These are phyloP conservation scores for Neopelma chrysocephalum DNA, from an alignment of 2,797 vertebrate species.

Conservation along the genomic window DNA sequence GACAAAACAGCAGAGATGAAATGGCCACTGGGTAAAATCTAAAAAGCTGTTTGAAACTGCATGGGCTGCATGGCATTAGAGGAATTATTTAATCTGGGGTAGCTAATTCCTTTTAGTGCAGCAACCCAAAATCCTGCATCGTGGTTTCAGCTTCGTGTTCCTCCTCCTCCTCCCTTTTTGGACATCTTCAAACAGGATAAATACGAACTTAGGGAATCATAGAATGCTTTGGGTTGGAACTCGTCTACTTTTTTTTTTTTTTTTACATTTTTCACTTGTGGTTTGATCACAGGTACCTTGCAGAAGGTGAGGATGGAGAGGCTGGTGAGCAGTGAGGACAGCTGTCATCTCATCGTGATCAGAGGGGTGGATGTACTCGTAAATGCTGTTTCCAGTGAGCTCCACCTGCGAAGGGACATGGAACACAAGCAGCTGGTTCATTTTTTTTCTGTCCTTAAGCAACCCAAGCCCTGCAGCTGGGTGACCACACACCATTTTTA, in stretches of 20 bases:
- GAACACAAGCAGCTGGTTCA: neutral
- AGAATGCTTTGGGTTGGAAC: neutral
- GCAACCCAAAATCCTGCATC: neutral
- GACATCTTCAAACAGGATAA: neutral
- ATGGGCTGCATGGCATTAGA: neutral
- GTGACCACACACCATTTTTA: neutral
- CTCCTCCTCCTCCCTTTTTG: neutral
- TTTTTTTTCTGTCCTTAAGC: neutral
- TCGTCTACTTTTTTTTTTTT: neutral
- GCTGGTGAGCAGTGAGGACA: conserved; percentile 86
- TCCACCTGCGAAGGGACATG: conserved; percentile 83
- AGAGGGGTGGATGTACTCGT: conserved; percentile 94
- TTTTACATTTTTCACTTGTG: neutral
- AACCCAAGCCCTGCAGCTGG: neutral
- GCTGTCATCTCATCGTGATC: conserved; percentile 96
- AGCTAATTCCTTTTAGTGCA: neutral
- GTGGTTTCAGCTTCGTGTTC: neutral
- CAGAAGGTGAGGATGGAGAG: conserved; percentile 85
- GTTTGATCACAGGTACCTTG: conserved; percentile 78
- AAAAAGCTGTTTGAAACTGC: neutral
- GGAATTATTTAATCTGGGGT: neutral
- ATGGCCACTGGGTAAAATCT: neutral
- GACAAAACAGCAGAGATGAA: neutral
- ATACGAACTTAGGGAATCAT: accelerated
- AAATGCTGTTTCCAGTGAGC: conserved; percentile 95